Evolutionary conservation across 2,113 vertebrate species (phyloP), one percentile per base, ranked within the genome.

Genomic region (Anhinga rufa): DNA sequence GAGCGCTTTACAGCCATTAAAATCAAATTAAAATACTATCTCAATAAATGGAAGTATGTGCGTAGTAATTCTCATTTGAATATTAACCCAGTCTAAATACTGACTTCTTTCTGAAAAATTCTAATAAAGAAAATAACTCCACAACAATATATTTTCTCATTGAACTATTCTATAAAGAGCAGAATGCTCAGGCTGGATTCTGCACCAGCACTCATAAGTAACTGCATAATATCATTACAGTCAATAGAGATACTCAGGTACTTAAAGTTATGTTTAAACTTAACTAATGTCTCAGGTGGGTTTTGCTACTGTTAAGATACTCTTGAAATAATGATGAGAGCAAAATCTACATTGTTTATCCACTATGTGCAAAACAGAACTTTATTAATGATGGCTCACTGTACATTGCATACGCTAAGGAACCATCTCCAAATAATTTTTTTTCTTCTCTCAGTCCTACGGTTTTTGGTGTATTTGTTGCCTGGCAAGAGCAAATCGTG

Each of bases 21-120:
- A 94, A 92, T 82, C 6, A 94, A 94, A 96, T 95, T 96, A 94
- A 94, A 95, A 89, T 79, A 46, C 72, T 81, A 79, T 82, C 82
- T 95, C 75, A 92, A 80, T 86, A 93, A 86, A 92, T 71, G 55
- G 71, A 95, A 94, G 69, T 65, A 83, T 78, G 46, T 86, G 76
- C 36, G 90, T 51, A 94, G 52, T 84, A 95, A 94, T 93, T 80
- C 40, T 79, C 31, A 72, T 88, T 88, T 96, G 71, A 91, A 62
- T 95, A 91, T 91, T 94, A 97, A 90, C 21, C n/a, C 58, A 51
- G 14, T 54, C 32, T 32, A 79, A 89, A 62, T 38, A 55, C 15
- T 55, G 58, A 55, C 12, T 64, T 83, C 55, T 79, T 95, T 92
- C 75, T 92, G 49, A 70, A 92, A 88, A 81, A 80, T 81, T 89